Base-by-base conservation (phyloP, 92 coral and sea anemone species). In the Umimayanthus kanabou region DNA sequence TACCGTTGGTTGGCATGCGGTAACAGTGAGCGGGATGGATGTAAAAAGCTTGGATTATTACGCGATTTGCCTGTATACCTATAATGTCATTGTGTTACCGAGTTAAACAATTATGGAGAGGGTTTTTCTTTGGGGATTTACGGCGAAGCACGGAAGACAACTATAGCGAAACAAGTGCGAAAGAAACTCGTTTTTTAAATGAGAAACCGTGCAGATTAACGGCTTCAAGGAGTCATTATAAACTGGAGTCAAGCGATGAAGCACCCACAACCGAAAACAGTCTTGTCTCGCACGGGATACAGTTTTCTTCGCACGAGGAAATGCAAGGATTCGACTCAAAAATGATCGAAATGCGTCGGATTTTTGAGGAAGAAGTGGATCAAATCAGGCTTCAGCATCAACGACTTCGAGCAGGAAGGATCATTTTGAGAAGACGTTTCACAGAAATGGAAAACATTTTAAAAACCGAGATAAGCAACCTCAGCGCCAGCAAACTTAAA, bases 11-110 rank as follows among this genome's bases (percentile, higher is more conserved):
- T 33, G 25, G 30, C 87, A 33, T 37, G 26, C 37, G 10, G 37
- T 55, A 30, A 37, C 4, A 23, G 26, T 42, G 57, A 61, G 37
- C 75, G 88, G 53, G 33, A 85, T 77, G 82, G 81, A 55, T 55
- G 33, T 28, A 75, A 74, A 26, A 22, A 29, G 26, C 73, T 40
- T n/a, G 47, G 26, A 40, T 5, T 20, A 20, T 26, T 57, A 18
- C 82, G 26, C 25, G 9, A n/a, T 8, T 15, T 43, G 26, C 15
- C 23, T 50, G 6, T 43, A 28, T 84, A 39, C 58, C 20, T 77
- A 88, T 87, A 58, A 95, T 95, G 98, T 95, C 98, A 72, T 91
- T 95, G 26, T 95, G 98, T 76, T 92, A 91, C 94, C 92, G 92
- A 82, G 22, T 95, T 26, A 95, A 90, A 88, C 88, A 86, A 20